phyloP scores from a whole-genome alignment of 2,113 vertebrate species.

The Brachyhypopomus gauderio region DNA sequence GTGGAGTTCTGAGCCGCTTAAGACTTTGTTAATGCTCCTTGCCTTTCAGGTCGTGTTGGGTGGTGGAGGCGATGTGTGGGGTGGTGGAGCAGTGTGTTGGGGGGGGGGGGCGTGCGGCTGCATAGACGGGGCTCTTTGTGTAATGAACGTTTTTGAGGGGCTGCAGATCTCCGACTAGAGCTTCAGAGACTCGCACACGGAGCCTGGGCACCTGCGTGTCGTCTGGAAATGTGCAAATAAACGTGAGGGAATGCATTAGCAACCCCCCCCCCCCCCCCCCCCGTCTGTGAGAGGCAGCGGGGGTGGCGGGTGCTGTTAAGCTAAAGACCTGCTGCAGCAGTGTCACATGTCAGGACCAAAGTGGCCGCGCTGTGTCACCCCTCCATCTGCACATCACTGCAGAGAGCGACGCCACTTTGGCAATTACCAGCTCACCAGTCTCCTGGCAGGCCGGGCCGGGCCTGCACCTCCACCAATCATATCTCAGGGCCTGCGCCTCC shows the following conservation, averaged over 20 bases:
- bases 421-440: conserved; percentile 25
- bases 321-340: conserved; percentile 17
- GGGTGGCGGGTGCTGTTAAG: conserved; percentile 42
- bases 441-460: conserved; percentile 2
- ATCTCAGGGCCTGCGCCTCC: not conserved
- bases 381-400: conserved; percentile 45
- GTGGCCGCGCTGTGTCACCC: conserved; percentile 19
- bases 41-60: conserved; percentile 14
- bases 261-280: too few relatives aligned
- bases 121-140: not conserved
- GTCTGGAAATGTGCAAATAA: too few relatives aligned
- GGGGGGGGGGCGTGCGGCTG: too few relatives aligned
- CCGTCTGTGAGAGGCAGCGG: not conserved
- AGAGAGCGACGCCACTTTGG: conserved; percentile 8
- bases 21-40: conserved; percentile 13
- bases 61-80: not conserved
- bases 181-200: conserved; percentile 11
- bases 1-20: conserved; percentile 23
- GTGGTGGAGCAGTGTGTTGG: not conserved
- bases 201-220: conserved; percentile 1
- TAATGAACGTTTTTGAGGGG: conserved; percentile 5
- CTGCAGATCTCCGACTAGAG: conserved; percentile 1
- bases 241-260: too few relatives aligned
- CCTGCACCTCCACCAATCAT: not conserved
- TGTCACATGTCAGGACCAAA: conserved; percentile 37